Percentiles rank a stretch among this genome's conserved stretches.
Evolutionary conservation across 2,113 vertebrate genomes (phyloP).

Genomic region (Dendrocopos noguchii): DNA sequence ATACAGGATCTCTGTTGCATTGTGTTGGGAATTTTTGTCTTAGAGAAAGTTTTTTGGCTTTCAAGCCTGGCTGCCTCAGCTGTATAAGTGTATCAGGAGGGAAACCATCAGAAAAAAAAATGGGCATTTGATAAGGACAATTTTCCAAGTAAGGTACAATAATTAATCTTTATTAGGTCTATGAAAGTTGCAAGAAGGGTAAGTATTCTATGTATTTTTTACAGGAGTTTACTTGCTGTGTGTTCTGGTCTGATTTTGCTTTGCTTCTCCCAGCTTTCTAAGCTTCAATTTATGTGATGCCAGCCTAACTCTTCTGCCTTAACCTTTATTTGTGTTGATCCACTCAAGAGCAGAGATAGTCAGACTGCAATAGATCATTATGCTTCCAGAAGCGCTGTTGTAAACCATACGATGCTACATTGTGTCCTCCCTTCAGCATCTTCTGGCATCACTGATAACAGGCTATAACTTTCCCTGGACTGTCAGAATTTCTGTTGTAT

Average conservation of each 20-base stretch:
- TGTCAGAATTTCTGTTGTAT: not conserved
- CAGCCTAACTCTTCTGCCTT: not conserved
- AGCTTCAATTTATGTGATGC: not conserved
- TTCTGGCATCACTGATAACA: slow-evolving; percentile 25
- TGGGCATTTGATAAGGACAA: not conserved
- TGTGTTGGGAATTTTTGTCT: not conserved
- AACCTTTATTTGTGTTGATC: slow-evolving; percentile 38
- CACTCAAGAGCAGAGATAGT: slow-evolving; percentile 18
- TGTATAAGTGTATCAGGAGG: not conserved
- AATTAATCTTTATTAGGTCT: slow-evolving; percentile 27
- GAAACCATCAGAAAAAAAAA: not conserved
- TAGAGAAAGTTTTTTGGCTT: not conserved
- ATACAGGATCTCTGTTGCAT: not conserved
- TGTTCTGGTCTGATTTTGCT: not conserved
- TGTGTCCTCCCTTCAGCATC: not conserved
- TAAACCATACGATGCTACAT: slow-evolving; percentile 10
- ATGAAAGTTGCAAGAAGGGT: not conserved
- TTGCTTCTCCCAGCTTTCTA: not conserved
- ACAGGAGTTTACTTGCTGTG: not conserved
- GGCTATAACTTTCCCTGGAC: not conserved
- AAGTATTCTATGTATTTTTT: not conserved
- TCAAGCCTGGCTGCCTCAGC: not conserved
- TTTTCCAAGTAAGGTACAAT: not conserved
- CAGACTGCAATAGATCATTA: not conserved
- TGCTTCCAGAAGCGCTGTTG: slow-evolving; percentile 20